These are phyloP conservation scores for Apotomis turbidana DNA, from an alignment of 2,888 invertebrate species.

Conservation along the genomic window DNA sequence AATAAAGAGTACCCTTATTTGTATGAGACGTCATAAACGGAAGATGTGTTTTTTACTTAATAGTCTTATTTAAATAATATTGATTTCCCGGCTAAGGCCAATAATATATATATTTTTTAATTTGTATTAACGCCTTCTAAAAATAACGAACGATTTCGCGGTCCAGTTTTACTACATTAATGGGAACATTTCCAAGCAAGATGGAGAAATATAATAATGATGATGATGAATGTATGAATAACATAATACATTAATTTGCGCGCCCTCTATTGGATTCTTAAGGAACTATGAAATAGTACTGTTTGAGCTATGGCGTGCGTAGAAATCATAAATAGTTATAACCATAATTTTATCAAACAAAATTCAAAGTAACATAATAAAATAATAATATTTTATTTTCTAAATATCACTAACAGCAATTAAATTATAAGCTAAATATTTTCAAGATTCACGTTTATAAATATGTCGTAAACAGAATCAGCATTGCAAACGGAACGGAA, in stretches of 20 bases:
- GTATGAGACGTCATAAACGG: too few relatives aligned
- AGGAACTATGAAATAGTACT: background rate
- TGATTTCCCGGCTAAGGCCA: too few relatives aligned
- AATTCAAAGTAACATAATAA: background rate
- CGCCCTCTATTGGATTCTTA: constrained; percentile 12
- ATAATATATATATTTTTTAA: too few relatives aligned
- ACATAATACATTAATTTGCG: constrained; percentile 4
- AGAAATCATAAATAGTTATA: background rate
- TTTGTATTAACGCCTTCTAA: too few relatives aligned
- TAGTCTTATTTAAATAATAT: too few relatives aligned
- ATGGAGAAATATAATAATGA: too few relatives aligned
- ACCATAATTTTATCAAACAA: background rate
- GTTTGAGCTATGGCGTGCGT: background rate
- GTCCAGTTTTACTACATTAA: too few relatives aligned
- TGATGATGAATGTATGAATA: too few relatives aligned
- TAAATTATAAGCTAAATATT: background rate
- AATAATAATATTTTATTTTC: background rate
- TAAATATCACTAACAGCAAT: background rate
- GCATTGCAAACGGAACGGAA: background rate
- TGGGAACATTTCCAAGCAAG: too few relatives aligned
- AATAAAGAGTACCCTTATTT: too few relatives aligned
- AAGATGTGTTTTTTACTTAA: too few relatives aligned
- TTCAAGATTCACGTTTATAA: constrained; percentile 5
- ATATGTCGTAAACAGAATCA: background rate
- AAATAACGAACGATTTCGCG: too few relatives aligned